A percentile compares a stretch with the other conserved stretches of the same genome.
These are phyloP conservation scores for Cordilura impudica DNA, from an alignment of 2,888 invertebrate species.

Conservation along the genomic window DNA sequence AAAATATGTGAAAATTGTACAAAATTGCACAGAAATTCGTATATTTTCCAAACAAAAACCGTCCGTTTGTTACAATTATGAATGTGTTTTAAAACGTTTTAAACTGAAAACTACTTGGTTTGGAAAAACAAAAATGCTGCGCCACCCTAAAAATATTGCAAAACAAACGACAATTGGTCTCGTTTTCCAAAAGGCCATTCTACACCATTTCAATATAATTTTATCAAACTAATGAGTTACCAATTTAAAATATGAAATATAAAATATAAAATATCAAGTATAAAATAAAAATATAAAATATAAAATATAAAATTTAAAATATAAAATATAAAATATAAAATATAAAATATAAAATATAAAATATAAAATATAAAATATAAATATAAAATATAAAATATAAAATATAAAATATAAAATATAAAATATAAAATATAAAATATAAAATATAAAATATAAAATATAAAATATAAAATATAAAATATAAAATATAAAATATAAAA, in stretches of 20 bases:
- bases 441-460: too few species aligned
- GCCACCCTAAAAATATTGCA: conserved; percentile 39
- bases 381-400: too few species aligned
- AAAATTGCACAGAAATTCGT: neutral
- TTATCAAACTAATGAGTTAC: conserved; percentile 18
- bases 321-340: too few species aligned
- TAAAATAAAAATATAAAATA: too few species aligned
- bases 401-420: too few species aligned
- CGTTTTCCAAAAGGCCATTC: conserved; percentile 35
- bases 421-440: too few species aligned
- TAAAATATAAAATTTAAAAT: too few species aligned
- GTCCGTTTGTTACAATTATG: conserved; percentile 35
- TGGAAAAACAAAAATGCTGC: conserved; percentile 5
- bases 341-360: too few species aligned
- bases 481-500: too few species aligned
- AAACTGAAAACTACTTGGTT: conserved; percentile 48
- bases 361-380: too few species aligned
- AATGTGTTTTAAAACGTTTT: conserved; percentile 55
- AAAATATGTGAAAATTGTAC: too few species aligned
- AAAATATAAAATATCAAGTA: neutral
- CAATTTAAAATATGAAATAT: conserved; percentile 2
- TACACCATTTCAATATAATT: neutral
- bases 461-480: too few species aligned
- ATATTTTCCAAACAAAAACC: conserved; percentile 16
- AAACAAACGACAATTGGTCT: conserved; percentile 46